phyloP scores from a whole-genome alignment of 2,113 vertebrate genomes.

The Chionomys nivalis region DNA sequence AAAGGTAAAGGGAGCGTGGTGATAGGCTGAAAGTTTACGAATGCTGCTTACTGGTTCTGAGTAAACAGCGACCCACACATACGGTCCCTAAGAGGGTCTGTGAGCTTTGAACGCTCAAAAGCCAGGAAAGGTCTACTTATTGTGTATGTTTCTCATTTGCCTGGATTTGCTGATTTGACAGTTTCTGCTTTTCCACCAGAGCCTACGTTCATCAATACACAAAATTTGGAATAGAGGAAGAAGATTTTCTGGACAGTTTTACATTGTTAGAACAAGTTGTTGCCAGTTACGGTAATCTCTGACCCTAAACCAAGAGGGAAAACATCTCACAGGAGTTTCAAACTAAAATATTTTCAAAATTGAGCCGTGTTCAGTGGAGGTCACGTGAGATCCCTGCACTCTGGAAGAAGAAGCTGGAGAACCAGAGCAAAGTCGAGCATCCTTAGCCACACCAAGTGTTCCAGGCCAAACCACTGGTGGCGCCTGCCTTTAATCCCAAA shows the following conservation, averaged over 20 bases:
- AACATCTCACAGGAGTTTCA: not conserved
- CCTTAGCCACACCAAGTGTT: not conserved
- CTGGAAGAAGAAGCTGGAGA: not conserved
- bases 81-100: not conserved
- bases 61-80: not conserved
- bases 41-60: not conserved
- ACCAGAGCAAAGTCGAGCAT: not conserved
- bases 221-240: slow-evolving; percentile 94
- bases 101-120: not conserved
- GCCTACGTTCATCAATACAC: slow-evolving; percentile 97
- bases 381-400: not conserved
- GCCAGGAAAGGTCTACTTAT: not conserved
- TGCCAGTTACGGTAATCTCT: slow-evolving; percentile 92
- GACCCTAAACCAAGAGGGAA: slow-evolving; percentile 65
- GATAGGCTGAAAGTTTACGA: not conserved
- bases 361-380: not conserved
- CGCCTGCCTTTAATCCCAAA: too few species aligned
- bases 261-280: slow-evolving; percentile 95
- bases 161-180: slow-evolving; percentile 15
- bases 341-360: slow-evolving; percentile 42
- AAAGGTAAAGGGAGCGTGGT: not conserved
- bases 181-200: slow-evolving; percentile 81
- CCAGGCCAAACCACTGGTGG: too few species aligned
- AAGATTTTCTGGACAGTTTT: slow-evolving; percentile 96
- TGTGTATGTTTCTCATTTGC: slow-evolving; percentile 40